Percentiles rank a stretch among this genome's conserved stretches.
phyloP scores from a whole-genome alignment of 1,140 invertebrate genomes.

The Notospermus geniculatus region DNA sequence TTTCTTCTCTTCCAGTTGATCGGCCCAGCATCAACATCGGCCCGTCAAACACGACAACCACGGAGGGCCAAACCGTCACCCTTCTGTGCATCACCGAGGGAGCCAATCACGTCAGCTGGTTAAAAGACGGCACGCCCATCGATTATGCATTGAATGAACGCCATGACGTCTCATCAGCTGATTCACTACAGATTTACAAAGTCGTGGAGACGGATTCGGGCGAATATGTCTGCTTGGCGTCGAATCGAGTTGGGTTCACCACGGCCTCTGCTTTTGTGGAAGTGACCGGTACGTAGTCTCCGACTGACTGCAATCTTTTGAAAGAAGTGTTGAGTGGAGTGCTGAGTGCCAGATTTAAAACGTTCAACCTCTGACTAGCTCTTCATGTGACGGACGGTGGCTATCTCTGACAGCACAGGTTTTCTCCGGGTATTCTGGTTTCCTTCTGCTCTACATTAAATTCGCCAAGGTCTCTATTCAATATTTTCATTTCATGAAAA shows the following conservation, averaged over 20 bases:
- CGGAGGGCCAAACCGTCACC: constrained; percentile 13
- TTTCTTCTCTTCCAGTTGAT: constrained; percentile 4
- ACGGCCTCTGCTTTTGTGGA: constrained; percentile 15
- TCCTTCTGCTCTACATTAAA: too few relatives aligned
- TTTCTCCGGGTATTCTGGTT: too few relatives aligned
- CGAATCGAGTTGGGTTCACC: constrained; percentile 14
- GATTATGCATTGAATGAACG: constrained; percentile 18
- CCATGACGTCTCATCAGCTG: constrained; percentile 9
- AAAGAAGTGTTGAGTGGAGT: too few relatives aligned
- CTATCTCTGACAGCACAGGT: too few relatives aligned
- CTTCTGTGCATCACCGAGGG: constrained; percentile 14
- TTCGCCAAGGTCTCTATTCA: too few relatives aligned
- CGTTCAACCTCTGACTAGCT: too few relatives aligned
- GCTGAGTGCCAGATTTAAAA: too few relatives aligned
- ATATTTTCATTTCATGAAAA: too few relatives aligned
- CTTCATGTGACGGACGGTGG: too few relatives aligned
- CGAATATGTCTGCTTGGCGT: constrained; percentile 21
- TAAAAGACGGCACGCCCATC: constrained; percentile 18
- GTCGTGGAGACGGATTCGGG: constrained; percentile 18
- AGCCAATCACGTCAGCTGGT: constrained; percentile 13
- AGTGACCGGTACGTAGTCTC: constrained; percentile 7
- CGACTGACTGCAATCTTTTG: too few relatives aligned
- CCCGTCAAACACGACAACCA: constrained; percentile 20
- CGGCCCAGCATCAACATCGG: constrained; percentile 18
- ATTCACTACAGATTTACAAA: constrained; percentile 17